Base-by-base conservation (phyloP, 2,888 invertebrate genomes). In the Diadegma fenestrale region DNA sequence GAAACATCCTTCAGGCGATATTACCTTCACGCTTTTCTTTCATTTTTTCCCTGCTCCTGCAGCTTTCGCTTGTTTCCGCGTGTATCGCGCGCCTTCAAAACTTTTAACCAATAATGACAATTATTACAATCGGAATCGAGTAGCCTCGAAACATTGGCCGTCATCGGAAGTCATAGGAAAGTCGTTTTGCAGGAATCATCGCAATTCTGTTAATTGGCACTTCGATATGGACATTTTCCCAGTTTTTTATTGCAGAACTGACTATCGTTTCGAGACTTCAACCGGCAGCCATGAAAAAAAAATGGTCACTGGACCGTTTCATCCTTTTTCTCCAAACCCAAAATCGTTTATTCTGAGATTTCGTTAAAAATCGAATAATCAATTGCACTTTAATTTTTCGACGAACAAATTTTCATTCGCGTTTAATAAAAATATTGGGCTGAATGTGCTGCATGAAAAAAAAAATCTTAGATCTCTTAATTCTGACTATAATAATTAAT, bases 1-100 rank as follows among this genome's bases (percentile, higher is more conserved):
- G 63, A 73, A 61, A 7, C 43, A 58, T 37, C 61, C 45, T 68
- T n/a, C 30, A 41, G 64, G 72, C 51, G 30, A 51, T 58, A 68
- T 68, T 68, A 37, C 17, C 22, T 8, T 26, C 43, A 17, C 17
- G 30, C 22, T 68, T 22, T 43, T 10, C 14, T 68, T 68, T 4
- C 58, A 58, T 58, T 58, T 58, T 26, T 12, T 58, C n/a, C 4
- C 58, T 14, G 14, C 14, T 26, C 7, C 14, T 54, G 10, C n/a
- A n/a, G n/a, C 8, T 51, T 54, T 12, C 12, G 0, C 58, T 26
- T 26, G 8, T 58, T 58, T 19, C 54, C 3, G 26, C 3, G 26
- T 22, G 26, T 14, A 22, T 26, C 26, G 54, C 26, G 54, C 12
- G 26, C 26, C 22, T 58, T 2, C 14, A 6, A 26, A 12, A n/a